A percentile compares a stretch with the other conserved stretches of the same genome.
These are phyloP conservation scores for Eulemur macaco DNA, from an alignment of 2,113 vertebrate genomes.

Conservation along the genomic window DNA sequence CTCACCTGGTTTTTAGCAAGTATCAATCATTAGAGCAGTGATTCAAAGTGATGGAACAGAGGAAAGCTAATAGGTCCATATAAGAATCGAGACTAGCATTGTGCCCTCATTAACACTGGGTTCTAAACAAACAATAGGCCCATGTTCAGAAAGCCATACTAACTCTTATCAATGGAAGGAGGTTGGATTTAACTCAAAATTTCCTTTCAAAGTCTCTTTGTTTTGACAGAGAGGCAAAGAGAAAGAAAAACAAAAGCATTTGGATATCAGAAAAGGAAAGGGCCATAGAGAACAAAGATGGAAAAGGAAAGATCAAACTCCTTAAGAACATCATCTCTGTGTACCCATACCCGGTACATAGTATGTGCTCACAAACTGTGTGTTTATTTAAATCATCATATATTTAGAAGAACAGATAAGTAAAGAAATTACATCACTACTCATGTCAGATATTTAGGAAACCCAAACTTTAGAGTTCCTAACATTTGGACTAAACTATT, in stretches of 20 bases:
- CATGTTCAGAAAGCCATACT: slow-evolving; percentile 52
- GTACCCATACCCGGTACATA: background rate
- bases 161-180: slow-evolving; percentile 54
- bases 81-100: slow-evolving; percentile 68
- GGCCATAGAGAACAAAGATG: background rate
- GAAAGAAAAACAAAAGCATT: slow-evolving; percentile 57
- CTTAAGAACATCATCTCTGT: background rate
- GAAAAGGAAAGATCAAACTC: background rate
- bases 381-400: background rate
- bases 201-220: slow-evolving; percentile 41
- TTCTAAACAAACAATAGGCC: slow-evolving; percentile 75
- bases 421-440: background rate
- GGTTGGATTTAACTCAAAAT: slow-evolving; percentile 48
- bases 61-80: slow-evolving; percentile 42
- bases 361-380: background rate
- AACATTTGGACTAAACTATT: slow-evolving; percentile 17
- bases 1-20: slow-evolving; percentile 65
- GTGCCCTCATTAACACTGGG: slow-evolving; percentile 66
- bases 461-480: background rate
- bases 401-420: background rate
- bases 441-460: slow-evolving; percentile 17
- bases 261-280: slow-evolving; percentile 34
- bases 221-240: slow-evolving; percentile 60
- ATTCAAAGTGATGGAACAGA: slow-evolving; percentile 46
- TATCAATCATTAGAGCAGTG: slow-evolving; percentile 37